Percentiles rank a stretch among this genome's conserved stretches.
These are phyloP conservation scores for Enoplosus armatus DNA, from an alignment of 2,797 vertebrate genomes.

Conservation along the genomic window DNA sequence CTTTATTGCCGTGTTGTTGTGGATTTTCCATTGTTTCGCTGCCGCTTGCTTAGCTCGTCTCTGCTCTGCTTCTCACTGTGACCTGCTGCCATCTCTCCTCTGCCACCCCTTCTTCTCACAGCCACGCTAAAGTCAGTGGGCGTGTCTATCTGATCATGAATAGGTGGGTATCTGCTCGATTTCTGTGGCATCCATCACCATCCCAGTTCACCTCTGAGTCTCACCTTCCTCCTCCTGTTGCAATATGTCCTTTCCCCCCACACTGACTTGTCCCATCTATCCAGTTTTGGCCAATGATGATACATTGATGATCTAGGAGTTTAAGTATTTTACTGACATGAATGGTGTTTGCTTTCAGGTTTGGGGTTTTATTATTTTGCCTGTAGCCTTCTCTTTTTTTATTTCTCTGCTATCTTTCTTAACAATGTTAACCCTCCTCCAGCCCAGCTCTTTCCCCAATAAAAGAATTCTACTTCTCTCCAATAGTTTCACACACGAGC, in stretches of 20 bases:
- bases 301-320: conserved; percentile 6
- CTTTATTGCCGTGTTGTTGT: conserved; percentile 25
- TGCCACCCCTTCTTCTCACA: conserved; percentile 86
- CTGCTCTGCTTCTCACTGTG: conserved; percentile 66
- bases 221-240: conserved; percentile 36
- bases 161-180: conserved; percentile 95
- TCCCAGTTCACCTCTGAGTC: conserved; percentile 48
- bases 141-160: conserved; percentile 99
- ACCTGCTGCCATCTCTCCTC: conserved; percentile 77
- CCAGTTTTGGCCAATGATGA: conserved; percentile 25
- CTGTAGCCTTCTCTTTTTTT: conserved; percentile 64
- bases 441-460: not conserved
- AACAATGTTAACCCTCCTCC: not conserved
- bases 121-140: conserved; percentile 98
- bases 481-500: conserved; percentile 47
- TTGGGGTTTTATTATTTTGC: conserved; percentile 63
- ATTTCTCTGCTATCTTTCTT: conserved; percentile 8
- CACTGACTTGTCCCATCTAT: conserved; percentile 7
- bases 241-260: not conserved
- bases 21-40: conserved; percentile 29
- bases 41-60: conserved; percentile 44
- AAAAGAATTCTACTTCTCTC: conserved; percentile 25
- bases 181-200: conserved; percentile 75
- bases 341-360: conserved; percentile 38
- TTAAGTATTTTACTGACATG: conserved; percentile 25